phyloP scores from a whole-genome alignment of 2,888 invertebrate genomes.

The Ochropleura plecta region DNA sequence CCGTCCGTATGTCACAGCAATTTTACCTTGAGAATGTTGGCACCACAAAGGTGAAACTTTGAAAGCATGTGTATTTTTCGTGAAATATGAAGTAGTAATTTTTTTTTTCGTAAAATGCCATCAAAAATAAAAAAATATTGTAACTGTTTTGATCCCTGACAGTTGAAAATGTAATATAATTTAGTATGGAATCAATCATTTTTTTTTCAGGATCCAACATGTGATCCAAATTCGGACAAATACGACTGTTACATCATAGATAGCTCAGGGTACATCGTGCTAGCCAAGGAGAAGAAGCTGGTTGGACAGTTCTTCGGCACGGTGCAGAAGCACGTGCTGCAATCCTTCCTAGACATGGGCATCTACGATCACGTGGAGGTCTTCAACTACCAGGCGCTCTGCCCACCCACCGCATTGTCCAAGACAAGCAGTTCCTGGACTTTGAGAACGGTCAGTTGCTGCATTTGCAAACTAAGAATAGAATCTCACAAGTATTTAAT shows the following conservation, averaged over 20 bases:
- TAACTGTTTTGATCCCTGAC: neutral
- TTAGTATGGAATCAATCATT: neutral
- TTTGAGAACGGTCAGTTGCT: constrained; percentile 74
- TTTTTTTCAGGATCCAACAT: constrained; percentile 81
- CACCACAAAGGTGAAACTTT: no score
- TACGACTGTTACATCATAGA: constrained; percentile 97
- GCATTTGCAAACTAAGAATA: neutral
- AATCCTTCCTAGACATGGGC: constrained; percentile 92
- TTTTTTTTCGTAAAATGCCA: no score
- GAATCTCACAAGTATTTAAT: neutral
- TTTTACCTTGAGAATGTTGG: neutral
- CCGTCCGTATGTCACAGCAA: neutral
- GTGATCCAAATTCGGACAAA: constrained; percentile 88
- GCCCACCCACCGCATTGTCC: constrained; percentile 81
- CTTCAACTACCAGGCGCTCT: constrained; percentile 96
- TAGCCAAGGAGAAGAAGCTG: constrained; percentile 91
- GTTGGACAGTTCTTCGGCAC: constrained; percentile 97
- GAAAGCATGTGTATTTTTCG: neutral
- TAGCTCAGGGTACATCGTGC: constrained; percentile 96
- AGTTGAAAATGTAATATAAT: neutral
- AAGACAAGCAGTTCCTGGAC: constrained; percentile 76
- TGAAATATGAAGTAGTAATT: no score
- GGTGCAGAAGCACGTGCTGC: constrained; percentile 92
- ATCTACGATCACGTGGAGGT: constrained; percentile 94
- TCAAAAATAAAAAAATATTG: no score